Conservation (phyloP, 2,888 invertebrate genomes). For the Diaprepes abbreviatus region DNA sequence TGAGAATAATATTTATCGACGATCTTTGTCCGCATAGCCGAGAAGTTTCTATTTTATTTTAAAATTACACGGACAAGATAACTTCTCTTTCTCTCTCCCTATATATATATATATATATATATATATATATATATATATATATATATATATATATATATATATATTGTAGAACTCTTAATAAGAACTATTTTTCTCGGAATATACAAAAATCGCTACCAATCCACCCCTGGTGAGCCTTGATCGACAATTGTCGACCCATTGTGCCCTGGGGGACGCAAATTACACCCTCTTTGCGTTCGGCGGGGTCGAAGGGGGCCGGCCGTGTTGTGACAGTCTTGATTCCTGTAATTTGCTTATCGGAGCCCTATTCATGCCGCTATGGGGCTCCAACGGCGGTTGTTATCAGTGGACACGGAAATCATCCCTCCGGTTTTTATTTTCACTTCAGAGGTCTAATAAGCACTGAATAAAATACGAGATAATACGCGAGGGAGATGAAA, state of each 20-base stretch:
- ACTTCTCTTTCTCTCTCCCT: too few species aligned
- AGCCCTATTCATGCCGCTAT: conserved; percentile 27
- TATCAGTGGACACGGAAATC: conserved; percentile 41
- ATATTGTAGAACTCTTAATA: too few species aligned
- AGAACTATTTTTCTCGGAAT: too few species aligned
- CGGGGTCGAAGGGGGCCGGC: conserved; percentile 56
- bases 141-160: too few species aligned
- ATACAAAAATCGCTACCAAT: too few species aligned
- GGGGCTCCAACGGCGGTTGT: conserved; percentile 17
- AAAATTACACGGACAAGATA: too few species aligned
- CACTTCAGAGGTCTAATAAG: conserved; percentile 9
- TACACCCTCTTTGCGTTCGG: conserved; percentile 56
- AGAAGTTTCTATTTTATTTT: too few species aligned
- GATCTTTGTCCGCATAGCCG: too few species aligned
- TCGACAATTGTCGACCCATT: conserved; percentile 63
- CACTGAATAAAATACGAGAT: neutral
- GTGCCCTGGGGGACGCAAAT: conserved; percentile 58
- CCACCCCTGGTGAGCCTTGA: conserved; percentile 56
- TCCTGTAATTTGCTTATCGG: conserved; percentile 60
- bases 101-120: too few species aligned
- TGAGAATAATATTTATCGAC: too few species aligned
- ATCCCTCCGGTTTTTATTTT: conserved; percentile 21
- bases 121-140: too few species aligned
- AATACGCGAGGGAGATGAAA: conserved; percentile 3
- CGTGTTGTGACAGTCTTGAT: conserved; percentile 66